Conservation (phyloP, 2,113 vertebrate species). For the Psettodes erumei region DNA sequence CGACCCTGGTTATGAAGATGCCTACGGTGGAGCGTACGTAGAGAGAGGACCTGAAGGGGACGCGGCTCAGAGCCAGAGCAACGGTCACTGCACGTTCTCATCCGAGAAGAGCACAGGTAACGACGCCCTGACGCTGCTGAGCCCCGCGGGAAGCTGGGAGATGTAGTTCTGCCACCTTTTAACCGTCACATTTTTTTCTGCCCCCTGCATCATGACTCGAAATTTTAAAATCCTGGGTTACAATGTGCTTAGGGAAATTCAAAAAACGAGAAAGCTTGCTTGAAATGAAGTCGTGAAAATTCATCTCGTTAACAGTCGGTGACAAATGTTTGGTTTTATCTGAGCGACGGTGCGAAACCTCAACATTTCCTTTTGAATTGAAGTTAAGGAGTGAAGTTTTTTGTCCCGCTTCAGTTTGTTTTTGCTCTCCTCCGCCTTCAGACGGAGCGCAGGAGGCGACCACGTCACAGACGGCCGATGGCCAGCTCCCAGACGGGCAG, state of each 20-base stretch:
- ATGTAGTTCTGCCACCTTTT: not conserved
- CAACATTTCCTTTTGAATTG: no score
- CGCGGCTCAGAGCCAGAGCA: constrained; percentile 49
- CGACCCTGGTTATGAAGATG: constrained; percentile 95
- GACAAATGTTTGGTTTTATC: no score
- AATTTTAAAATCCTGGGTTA: no score
- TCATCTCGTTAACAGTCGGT: no score
- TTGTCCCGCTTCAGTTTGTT: not conserved
- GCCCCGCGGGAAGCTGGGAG: not conserved
- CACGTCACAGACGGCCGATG: constrained; percentile 54
- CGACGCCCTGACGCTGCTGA: not conserved
- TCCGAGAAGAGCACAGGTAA: constrained; percentile 84
- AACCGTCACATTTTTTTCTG: no score
- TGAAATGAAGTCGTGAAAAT: no score
- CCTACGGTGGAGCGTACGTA: constrained; percentile 87
- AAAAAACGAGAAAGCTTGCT: no score
- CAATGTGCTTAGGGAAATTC: no score
- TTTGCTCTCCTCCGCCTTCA: constrained; percentile 20
- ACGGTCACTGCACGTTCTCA: constrained; percentile 85
- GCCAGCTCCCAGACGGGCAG: constrained; percentile 86
- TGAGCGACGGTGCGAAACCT: no score
- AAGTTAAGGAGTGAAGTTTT: no score
- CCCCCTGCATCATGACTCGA: no score
- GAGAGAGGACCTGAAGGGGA: constrained; percentile 71
- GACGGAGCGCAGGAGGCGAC: constrained; percentile 71